Evolutionary conservation across 2,888 invertebrate genomes (phyloP).

Genomic region (Luffia ferchaultella): DNA sequence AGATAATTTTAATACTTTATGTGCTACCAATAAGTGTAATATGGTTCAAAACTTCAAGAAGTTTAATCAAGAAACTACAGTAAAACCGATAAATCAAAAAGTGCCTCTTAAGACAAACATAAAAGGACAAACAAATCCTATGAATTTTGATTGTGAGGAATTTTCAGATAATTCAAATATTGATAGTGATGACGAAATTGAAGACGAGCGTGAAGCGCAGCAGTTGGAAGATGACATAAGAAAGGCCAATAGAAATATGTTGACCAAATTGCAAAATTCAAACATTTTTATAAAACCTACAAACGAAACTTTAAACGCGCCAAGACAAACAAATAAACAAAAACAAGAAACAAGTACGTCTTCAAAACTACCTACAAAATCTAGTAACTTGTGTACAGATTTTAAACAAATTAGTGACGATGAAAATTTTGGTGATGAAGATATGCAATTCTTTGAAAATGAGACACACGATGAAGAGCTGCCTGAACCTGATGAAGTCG

Average conservation of each 20-base stretch:
- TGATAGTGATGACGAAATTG: not conserved
- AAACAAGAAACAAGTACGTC: too few species aligned
- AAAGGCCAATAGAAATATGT: not conserved
- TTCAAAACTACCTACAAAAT: too few species aligned
- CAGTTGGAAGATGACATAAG: not conserved
- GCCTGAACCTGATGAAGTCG: not conserved
- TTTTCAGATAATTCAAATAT: not conserved
- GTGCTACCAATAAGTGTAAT: too few species aligned
- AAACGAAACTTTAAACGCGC: not conserved
- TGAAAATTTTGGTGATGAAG: not conserved
- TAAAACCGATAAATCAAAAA: too few species aligned
- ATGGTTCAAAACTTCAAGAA: too few species aligned
- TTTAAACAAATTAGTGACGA: not conserved
- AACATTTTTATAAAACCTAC: not conserved
- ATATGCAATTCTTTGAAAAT: not conserved
- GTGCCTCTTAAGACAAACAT: not conserved
- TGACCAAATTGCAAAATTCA: not conserved
- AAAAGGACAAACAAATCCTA: constrained; percentile 18
- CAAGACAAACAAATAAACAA: not conserved
- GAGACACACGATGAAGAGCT: not conserved
- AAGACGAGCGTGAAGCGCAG: not conserved
- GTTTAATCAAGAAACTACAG: too few species aligned
- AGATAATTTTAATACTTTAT: constrained; percentile 15
- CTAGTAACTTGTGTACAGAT: too few species aligned
- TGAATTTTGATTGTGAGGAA: not conserved